phyloP scores from a whole-genome alignment of 1,140 invertebrate species.

The Metaphire vulgaris region DNA sequence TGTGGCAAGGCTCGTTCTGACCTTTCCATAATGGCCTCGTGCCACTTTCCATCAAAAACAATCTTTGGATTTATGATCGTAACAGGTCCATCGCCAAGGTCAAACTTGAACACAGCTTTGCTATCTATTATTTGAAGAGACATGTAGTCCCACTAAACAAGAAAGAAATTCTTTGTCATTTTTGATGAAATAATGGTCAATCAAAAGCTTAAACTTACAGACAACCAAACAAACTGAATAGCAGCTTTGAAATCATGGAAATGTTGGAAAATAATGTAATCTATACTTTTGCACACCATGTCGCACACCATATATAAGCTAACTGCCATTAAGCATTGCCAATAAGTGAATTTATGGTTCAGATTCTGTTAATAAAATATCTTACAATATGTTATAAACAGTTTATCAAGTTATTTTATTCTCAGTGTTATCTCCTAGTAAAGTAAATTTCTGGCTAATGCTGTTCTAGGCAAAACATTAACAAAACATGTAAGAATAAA shows the following conservation, averaged over 20 bases:
- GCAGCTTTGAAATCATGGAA: neutral
- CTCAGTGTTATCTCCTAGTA: too few species aligned
- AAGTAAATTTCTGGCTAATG: too few species aligned
- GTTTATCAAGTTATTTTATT: too few species aligned
- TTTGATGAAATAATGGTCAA: neutral
- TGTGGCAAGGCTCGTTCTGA: too few species aligned
- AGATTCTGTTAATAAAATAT: too few species aligned
- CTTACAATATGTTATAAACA: too few species aligned
- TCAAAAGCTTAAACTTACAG: neutral
- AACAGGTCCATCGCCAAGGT: conserved; percentile 76
- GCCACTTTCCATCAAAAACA: conserved; percentile 70
- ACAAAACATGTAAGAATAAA: too few species aligned
- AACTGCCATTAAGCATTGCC: neutral
- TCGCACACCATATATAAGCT: neutral
- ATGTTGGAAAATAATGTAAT: neutral
- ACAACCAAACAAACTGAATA: too few species aligned
- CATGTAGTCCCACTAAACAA: conserved; percentile 76
- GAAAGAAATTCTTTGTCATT: neutral
- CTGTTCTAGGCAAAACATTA: too few species aligned
- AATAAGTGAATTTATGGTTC: too few species aligned
- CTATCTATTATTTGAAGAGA: conserved; percentile 82
- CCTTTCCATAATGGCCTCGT: conserved; percentile 80
- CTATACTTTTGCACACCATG: neutral
- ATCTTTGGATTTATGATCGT: conserved; percentile 60
- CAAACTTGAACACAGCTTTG: conserved; percentile 73